Base-by-base conservation (phyloP, 2,888 invertebrate genomes). In the Malachius bipustulatus region DNA sequence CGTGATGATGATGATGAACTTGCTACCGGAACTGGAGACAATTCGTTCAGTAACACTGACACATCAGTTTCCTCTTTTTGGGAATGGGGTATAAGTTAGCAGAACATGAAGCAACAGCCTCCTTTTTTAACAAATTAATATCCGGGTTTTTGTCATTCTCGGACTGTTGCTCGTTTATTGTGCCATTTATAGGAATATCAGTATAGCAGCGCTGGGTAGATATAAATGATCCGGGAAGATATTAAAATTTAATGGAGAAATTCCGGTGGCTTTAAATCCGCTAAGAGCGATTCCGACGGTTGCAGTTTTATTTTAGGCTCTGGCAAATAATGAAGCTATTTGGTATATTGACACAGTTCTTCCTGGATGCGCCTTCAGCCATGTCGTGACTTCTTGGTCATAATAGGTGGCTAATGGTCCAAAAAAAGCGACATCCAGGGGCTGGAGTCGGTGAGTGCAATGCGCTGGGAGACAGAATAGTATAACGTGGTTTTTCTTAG, bases 151-250 rank as follows among this genome's bases (percentile, higher is more conserved):
- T n/a, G n/a, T n/a, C n/a, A n/a, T n/a, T n/a, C n/a, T n/a, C n/a
- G n/a, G n/a, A n/a, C n/a, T n/a, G n/a, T n/a, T n/a, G n/a, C n/a
- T n/a, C n/a, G n/a, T n/a, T n/a, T n/a, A n/a, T n/a, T n/a, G n/a
- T n/a, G n/a, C n/a, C n/a, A n/a, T n/a, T n/a, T n/a, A n/a, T n/a
- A n/a, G n/a, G n/a, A n/a, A n/a, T 33, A 16, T 33, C 24, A 33
- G 26, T 33, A 14, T 33, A 33, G 16, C 33, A 16, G 12, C 3
- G 33, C 33, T 33, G 14, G 33, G 33, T 38, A 33, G 30, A 35
- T 32, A 40, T 33, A 40, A 36, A 27, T 39, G 24, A 16, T 34
- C 36, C n/a, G 35, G 37, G 16, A 43, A 39, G 29, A 35, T 36
- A 32, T 38, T 40, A n/a, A n/a, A n/a, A n/a, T n/a, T n/a, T n/a